Conservation (phyloP, 2,888 invertebrate genomes). For the Lutraria lutraria region DNA sequence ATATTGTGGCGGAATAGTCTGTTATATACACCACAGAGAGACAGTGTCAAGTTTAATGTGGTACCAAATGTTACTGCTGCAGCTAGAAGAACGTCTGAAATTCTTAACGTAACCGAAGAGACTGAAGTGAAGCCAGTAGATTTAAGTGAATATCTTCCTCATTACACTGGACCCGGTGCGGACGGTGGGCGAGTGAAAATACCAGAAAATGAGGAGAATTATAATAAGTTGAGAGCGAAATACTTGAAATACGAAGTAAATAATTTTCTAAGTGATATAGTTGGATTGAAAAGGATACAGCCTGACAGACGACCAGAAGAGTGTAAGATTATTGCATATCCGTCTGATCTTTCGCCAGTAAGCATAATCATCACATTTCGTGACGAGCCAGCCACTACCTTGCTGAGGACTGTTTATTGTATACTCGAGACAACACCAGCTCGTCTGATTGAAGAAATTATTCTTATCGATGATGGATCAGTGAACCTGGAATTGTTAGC, state of each 20-base stretch:
- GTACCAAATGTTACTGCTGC: not conserved
- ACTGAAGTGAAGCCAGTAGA: not conserved
- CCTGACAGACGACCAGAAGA: conserved; percentile 46
- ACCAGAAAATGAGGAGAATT: conserved; percentile 19
- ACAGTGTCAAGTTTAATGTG: not conserved
- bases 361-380: conserved; percentile 68
- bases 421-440: conserved; percentile 62
- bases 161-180: conserved; percentile 38
- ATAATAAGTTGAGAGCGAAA: not conserved
- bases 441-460: conserved; percentile 61
- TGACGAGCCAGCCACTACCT: conserved; percentile 63
- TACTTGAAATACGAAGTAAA: conserved; percentile 40
- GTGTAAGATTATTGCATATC: conserved; percentile 50
- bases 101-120: not conserved
- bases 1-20: not conserved
- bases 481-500: conserved; percentile 32
- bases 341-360: conserved; percentile 38
- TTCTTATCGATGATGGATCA: conserved; percentile 72
- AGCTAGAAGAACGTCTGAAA: not conserved
- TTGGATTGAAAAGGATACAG: conserved; percentile 46
- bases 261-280: conserved; percentile 49
- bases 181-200: not conserved
- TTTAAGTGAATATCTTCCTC: not conserved
- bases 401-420: conserved; percentile 67
- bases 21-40: not conserved